phyloP scores from a whole-genome alignment of 2,113 vertebrate genomes.

The Hoplias malabaricus region DNA sequence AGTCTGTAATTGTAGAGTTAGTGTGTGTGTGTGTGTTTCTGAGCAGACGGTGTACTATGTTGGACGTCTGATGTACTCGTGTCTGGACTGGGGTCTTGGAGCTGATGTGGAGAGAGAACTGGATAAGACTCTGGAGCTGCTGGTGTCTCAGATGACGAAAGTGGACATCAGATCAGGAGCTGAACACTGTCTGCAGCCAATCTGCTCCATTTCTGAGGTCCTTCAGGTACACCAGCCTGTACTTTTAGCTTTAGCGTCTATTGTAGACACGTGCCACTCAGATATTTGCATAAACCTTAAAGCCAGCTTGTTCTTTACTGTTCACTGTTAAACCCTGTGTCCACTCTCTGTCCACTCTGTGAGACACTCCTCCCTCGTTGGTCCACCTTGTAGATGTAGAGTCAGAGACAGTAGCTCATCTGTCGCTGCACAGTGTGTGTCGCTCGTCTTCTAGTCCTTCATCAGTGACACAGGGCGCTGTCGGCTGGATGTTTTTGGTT shows the following conservation, averaged over 20 bases:
- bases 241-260: no score
- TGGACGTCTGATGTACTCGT: slow-evolving; percentile 70
- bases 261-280: no score
- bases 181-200: slow-evolving; percentile 13
- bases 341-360: no score
- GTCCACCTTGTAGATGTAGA: no score
- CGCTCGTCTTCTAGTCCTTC: no score
- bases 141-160: slow-evolving; percentile 70
- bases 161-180: slow-evolving; percentile 48
- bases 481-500: no score
- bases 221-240: slow-evolving; percentile 64
- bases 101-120: slow-evolving; percentile 69
- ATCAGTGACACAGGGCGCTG: no score
- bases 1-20: no score
- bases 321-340: background rate
- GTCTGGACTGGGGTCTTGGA: slow-evolving; percentile 76
- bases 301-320: background rate
- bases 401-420: no score
- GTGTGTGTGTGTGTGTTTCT: background rate
- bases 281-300: no score
- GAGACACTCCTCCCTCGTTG: no score
- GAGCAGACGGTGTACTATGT: slow-evolving; percentile 69
- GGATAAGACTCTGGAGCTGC: slow-evolving; percentile 62
- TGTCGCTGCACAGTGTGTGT: no score
- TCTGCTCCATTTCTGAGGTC: slow-evolving; percentile 62